These are phyloP conservation scores for Probaryconus sp. DNA, from an alignment of 1,140 invertebrate species.

Conservation along the genomic window DNA sequence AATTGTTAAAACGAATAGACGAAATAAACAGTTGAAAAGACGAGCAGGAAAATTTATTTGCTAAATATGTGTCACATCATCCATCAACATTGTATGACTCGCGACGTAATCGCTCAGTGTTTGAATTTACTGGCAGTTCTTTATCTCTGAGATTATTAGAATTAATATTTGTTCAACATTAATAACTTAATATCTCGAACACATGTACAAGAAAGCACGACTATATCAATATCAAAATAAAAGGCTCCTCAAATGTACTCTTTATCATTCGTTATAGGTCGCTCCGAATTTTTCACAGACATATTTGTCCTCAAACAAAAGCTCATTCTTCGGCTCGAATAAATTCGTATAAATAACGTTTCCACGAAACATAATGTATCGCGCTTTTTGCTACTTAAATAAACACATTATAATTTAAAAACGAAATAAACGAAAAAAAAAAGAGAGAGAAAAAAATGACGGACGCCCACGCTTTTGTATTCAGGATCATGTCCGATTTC, in stretches of 20 bases:
- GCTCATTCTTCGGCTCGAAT: no score
- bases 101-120: conserved; percentile 21
- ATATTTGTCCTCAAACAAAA: background rate
- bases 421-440: background rate
- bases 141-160: conserved; percentile 35
- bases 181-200: conserved; percentile 39
- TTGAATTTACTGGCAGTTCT: conserved; percentile 16
- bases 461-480: background rate
- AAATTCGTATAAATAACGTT: no score
- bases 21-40: no score
- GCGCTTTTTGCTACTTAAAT: no score
- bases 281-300: background rate
- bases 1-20: no score
- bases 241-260: conserved; percentile 7
- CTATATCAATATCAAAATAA: conserved; percentile 15
- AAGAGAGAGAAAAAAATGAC: background rate
- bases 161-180: conserved; percentile 48
- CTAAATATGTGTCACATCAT: conserved; percentile 7
- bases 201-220: conserved; percentile 12
- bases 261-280: conserved; percentile 1
- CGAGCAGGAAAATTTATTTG: no score
- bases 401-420: no score
- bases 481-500: conserved; percentile 3
- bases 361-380: no score
- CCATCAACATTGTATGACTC: conserved; percentile 9